Conservation (phyloP, 1,140 invertebrate genomes). For the Anoplophora glabripennis region DNA sequence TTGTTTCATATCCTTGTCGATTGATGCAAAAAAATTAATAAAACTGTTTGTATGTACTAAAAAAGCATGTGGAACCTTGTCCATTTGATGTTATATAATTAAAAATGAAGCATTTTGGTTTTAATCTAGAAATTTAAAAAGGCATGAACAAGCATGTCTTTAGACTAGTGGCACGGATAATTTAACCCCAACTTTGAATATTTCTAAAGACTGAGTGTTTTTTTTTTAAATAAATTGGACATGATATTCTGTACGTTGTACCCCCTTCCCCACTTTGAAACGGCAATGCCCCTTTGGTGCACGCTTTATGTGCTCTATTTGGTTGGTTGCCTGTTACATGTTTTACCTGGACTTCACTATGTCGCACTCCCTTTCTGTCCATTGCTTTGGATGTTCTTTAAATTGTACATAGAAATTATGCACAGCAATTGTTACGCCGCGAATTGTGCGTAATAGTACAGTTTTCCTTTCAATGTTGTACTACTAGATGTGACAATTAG, state of each 20-base stretch:
- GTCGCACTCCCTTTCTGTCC: conserved; percentile 33
- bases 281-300: conserved; percentile 20
- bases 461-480: conserved; percentile 5
- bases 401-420: conserved; percentile 31
- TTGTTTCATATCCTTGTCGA: too few relatives aligned
- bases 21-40: too few relatives aligned
- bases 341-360: conserved; percentile 37
- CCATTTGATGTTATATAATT: too few relatives aligned
- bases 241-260: conserved; percentile 15
- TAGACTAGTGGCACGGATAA: conserved; percentile 16
- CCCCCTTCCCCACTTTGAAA: conserved; percentile 25
- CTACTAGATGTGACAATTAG: conserved; percentile 13
- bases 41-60: too few relatives aligned
- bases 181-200: too few relatives aligned
- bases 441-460: background rate
- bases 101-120: too few relatives aligned
- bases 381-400: conserved; percentile 41
- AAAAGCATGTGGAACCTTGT: too few relatives aligned
- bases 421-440: conserved; percentile 5
- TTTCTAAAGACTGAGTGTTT: too few relatives aligned
- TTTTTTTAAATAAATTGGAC: too few relatives aligned
- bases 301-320: conserved; percentile 45
- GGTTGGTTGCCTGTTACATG: conserved; percentile 39
- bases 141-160: conserved; percentile 20
- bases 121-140: conserved; percentile 3